Percentiles rank a stretch among this genome's conserved stretches.
Conservation (phyloP, 2,113 vertebrate genomes). For the Pristiophorus japonicus region DNA sequence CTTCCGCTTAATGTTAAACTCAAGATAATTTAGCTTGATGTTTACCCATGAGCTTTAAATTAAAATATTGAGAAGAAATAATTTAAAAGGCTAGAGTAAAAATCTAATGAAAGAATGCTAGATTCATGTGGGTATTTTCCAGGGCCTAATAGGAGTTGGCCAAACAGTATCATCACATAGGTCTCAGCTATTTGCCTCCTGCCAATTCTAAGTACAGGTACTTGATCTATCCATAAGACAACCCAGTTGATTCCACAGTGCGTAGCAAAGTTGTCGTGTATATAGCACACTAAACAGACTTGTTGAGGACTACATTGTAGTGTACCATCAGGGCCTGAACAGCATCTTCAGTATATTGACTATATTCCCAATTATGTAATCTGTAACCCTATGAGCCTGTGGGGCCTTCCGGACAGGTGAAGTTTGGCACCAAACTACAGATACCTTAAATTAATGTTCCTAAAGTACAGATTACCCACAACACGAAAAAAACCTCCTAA, state of each 20-base stretch:
- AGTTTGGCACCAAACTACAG: background rate
- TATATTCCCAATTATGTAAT: background rate
- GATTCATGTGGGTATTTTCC: background rate
- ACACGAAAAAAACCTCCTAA: background rate
- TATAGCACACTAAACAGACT: background rate
- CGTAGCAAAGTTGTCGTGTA: background rate
- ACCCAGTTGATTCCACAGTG: background rate
- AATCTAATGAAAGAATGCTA: background rate
- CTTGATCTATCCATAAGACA: background rate
- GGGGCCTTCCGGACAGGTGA: background rate
- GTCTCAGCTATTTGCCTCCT: background rate
- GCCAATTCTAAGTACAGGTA: background rate
- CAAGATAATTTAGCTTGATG: background rate
- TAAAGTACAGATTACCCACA: background rate
- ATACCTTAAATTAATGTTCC: background rate
- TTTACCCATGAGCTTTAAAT: background rate
- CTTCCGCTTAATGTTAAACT: background rate
- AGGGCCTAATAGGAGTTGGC: background rate
- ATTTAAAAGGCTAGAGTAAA: background rate
- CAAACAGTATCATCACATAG: background rate
- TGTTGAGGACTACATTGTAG: background rate
- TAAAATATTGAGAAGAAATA: background rate
- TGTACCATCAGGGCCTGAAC: background rate
- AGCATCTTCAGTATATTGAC: background rate
- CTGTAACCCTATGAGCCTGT: background rate